Base-by-base conservation (phyloP, 2,113 vertebrate genomes). In the Oplegnathus fasciatus region DNA sequence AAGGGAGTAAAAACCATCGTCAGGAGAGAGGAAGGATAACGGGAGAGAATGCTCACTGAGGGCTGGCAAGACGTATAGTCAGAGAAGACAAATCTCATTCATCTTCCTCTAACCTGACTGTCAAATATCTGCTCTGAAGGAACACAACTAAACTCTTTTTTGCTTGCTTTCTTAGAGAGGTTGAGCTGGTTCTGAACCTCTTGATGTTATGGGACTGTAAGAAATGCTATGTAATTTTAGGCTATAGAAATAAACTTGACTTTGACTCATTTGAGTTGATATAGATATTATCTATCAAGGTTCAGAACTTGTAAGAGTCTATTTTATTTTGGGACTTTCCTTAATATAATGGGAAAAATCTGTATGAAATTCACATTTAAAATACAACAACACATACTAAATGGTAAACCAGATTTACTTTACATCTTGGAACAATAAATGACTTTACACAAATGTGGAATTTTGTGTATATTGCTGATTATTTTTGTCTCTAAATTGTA, bases 81-180 rank as follows among this genome's bases (percentile, higher is more conserved):
- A 57, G 67, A 76, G 34, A 69, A 79, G 69, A 83, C 44, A 64
- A 84, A 82, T 66, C 82, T 83, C 68, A 85, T 85, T 85, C 22
- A 74, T 87, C 86, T 85, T 88, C 48, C 60, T 76, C 32, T 28
- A 9, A 60, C 60, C 44, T 37, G 9, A 75, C 66, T 80, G 74
- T 88, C 65, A 81, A 64, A 81, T 79, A 82, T 78, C 62, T 70
- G 57, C 62, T 87, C 34, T 8, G 57, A 61, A 50, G 62, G 40
- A 79, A 70, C 22, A 55, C 15, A n/a, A n/a, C 32, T 77, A 69
- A 32, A 82, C 32, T 40, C 17, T 40, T 22, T 17, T 24, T n/a
- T 50, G 11, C 9, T 6, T 22, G 28, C 26, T 22, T 44, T 44
- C 18, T 30, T 24, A 26, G 2, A 9, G 10, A 77, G 24, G n/a